phyloP scores from a whole-genome alignment of 37 sponge, comb jelly and placozoan genomes.

The Eunapius fragilis region DNA sequence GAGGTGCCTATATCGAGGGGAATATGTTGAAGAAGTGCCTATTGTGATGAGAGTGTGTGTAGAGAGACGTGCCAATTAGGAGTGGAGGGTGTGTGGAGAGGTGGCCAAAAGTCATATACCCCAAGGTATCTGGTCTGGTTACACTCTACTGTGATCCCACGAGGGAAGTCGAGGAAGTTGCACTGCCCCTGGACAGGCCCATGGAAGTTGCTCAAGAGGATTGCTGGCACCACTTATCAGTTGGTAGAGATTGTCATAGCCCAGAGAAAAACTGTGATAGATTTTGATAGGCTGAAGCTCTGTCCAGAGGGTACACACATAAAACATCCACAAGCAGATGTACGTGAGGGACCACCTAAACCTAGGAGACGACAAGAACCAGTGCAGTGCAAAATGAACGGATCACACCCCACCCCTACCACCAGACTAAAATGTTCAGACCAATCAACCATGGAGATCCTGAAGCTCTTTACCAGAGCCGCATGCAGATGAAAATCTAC shows the following conservation, averaged over 20 bases:
- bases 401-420: no score
- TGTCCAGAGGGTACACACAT: not conserved
- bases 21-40: no score
- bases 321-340: not conserved
- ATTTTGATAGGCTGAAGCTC: slow-evolving; percentile 41
- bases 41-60: no score
- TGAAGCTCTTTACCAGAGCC: no score
- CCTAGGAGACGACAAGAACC: no score
- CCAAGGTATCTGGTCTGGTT: slow-evolving; percentile 52
- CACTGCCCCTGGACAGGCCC: slow-evolving; percentile 21
- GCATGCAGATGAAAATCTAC: no score
- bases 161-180: slow-evolving; percentile 11
- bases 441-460: no score
- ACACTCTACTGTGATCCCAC: slow-evolving; percentile 31
- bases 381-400: not conserved
- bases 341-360: not conserved
- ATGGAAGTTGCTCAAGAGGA: slow-evolving; percentile 17
- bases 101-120: no score
- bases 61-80: no score
- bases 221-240: not conserved
- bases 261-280: slow-evolving; percentile 7
- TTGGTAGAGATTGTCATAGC: not conserved
- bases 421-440: no score
- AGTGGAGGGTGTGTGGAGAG: no score
- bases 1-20: no score